Evolutionary conservation across 2,113 vertebrate genomes (phyloP).

Genomic region (Pungitius pungitius): DNA sequence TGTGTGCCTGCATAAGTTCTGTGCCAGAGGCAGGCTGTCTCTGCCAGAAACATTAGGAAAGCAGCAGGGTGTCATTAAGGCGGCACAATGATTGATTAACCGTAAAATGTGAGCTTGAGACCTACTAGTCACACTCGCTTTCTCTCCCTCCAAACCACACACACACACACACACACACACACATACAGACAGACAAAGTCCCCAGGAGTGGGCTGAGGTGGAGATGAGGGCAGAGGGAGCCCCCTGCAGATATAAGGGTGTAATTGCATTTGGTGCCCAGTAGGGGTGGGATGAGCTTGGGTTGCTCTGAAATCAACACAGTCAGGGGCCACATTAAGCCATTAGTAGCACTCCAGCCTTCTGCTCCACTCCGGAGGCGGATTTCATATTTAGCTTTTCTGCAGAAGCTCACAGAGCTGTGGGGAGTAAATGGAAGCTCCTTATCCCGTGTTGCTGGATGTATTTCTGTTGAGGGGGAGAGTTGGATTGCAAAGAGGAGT

Average conservation of each 20-base stretch:
- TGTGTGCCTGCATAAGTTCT: slow-evolving; percentile 82
- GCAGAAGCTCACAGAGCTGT: slow-evolving; percentile 46
- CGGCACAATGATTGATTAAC: slow-evolving; percentile 85
- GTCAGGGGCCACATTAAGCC: slow-evolving; percentile 63
- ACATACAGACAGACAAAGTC: slow-evolving; percentile 11
- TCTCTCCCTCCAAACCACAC: slow-evolving; percentile 29
- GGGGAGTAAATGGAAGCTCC: slow-evolving; percentile 61
- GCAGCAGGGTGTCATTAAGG: slow-evolving; percentile 84
- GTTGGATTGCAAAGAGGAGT: slow-evolving; percentile 1
- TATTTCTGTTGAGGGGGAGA: slow-evolving; percentile 14
- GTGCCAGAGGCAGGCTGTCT: slow-evolving; percentile 76
- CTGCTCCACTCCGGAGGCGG: slow-evolving; percentile 49
- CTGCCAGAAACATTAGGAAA: slow-evolving; percentile 85
- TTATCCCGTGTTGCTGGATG: slow-evolving; percentile 19
- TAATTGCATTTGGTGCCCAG: slow-evolving; percentile 79
- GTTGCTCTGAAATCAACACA: slow-evolving; percentile 73
- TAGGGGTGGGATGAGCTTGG: slow-evolving; percentile 72
- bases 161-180: slow-evolving; percentile 22
- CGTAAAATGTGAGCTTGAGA: slow-evolving; percentile 75
- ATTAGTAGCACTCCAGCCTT: slow-evolving; percentile 63
- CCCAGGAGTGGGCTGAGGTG: slow-evolving; percentile 26
- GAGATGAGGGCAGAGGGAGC: slow-evolving; percentile 65
- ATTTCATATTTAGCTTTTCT: slow-evolving; percentile 50
- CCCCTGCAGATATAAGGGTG: slow-evolving; percentile 80
- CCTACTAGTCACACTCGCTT: slow-evolving; percentile 34